Evolutionary conservation across 2,797 vertebrate species (phyloP).

Genomic region (Alcedo quadribrachys): DNA sequence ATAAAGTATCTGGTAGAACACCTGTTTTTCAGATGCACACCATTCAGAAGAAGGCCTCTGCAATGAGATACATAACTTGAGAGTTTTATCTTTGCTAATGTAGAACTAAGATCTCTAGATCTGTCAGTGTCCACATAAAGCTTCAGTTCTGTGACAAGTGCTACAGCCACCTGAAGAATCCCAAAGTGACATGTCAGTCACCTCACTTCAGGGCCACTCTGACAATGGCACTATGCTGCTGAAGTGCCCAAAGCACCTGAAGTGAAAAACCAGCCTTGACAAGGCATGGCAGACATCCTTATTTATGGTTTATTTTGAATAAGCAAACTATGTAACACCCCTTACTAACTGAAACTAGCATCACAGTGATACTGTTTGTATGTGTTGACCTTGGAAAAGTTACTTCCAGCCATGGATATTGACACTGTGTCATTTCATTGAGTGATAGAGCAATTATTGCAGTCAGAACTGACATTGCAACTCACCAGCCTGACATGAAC

Average conservation of each 20-base stretch:
- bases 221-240: not conserved
- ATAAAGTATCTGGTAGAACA: fast-evolving
- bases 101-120: not conserved
- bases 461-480: not conserved
- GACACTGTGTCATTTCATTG: not conserved
- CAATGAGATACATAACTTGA: not conserved
- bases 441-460: not conserved
- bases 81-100: not conserved
- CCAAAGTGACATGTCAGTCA: not conserved
- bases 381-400: not conserved
- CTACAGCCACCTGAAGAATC: not conserved
- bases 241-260: not conserved
- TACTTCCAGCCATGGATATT: not conserved
- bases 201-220: not conserved
- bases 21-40: not conserved
- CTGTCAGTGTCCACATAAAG: not conserved
- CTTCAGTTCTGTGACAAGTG: not conserved
- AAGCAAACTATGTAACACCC: fast-evolving
- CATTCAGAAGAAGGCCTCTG: not conserved
- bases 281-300: not conserved
- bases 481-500: not conserved
- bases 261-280: not conserved
- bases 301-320: not conserved
- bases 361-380: not conserved
- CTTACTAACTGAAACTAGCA: not conserved